Percentiles rank a stretch among this genome's conserved stretches.
Conservation (phyloP, 2,797 vertebrate species). For the Xiphophorus birchmanni region DNA sequence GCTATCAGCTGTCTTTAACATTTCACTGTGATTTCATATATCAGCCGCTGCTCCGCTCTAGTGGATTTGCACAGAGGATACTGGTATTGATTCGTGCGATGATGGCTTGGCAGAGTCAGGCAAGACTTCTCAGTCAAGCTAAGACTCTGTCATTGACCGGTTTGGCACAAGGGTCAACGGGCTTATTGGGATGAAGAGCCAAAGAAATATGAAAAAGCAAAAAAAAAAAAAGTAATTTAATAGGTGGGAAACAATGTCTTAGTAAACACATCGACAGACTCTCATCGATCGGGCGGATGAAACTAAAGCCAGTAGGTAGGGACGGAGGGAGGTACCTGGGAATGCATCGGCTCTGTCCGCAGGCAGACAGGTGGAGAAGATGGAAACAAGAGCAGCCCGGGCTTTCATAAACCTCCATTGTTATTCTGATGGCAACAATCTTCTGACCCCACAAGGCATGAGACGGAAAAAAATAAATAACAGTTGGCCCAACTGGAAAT, state of each 20-base stretch:
- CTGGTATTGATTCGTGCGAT: conserved; percentile 68
- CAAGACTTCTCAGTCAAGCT: conserved; percentile 50
- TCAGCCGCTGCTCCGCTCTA: conserved; percentile 39
- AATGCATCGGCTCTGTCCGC: conserved; percentile 41
- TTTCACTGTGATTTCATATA: conserved; percentile 74
- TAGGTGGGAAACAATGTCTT: conserved; percentile 60
- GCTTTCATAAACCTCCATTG: conserved; percentile 70
- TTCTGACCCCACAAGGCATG: conserved; percentile 64
- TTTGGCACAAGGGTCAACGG: conserved; percentile 54
- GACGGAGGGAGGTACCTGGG: conserved; percentile 40
- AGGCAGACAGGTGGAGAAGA: conserved; percentile 33
- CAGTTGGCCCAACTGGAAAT: conserved; percentile 79
- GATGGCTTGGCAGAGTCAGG: conserved; percentile 56
- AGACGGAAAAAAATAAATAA: conserved; percentile 73
- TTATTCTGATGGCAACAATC: conserved; percentile 65
- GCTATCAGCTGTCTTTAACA: conserved; percentile 50
- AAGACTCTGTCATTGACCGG: conserved; percentile 49
- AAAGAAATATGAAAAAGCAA: conserved; percentile 55
- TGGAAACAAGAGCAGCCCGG: conserved; percentile 45
- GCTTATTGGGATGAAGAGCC: conserved; percentile 62
- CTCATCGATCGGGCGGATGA: conserved; percentile 64
- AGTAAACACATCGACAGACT: conserved; percentile 71
- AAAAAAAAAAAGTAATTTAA: conserved; percentile 38
- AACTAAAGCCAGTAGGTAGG: conserved; percentile 65
- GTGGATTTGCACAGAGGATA: conserved; percentile 67